Evolutionary conservation across 2,888 invertebrate species (phyloP).

Genomic region (Hydropsyche betteni): DNA sequence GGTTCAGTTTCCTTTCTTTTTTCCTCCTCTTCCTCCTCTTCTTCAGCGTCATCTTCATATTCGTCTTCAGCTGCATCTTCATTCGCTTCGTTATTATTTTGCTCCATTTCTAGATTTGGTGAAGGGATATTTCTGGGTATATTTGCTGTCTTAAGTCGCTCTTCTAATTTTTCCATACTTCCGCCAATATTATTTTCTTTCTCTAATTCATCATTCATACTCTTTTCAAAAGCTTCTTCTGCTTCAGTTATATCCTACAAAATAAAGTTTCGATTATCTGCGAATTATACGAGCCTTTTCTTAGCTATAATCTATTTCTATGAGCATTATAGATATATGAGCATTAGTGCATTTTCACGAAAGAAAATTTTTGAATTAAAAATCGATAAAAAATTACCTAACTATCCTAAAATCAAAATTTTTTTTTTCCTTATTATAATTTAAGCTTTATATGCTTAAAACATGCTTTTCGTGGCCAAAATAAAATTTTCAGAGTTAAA

Average conservation of each 20-base stretch:
- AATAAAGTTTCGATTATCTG: constrained; percentile 24
- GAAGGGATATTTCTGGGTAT: constrained; percentile 8
- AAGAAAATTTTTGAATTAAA: no score
- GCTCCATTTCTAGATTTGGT: constrained; percentile 39
- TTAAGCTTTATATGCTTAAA: no score
- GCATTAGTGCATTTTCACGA: no score
- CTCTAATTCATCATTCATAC: constrained; percentile 41
- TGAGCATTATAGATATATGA: no score
- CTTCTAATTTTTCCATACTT: constrained; percentile 39
- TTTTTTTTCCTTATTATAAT: no score
- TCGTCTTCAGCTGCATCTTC: constrained; percentile 49
- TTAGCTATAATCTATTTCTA: neutral
- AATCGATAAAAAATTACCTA: no score
- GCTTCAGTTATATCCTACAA: constrained; percentile 35
- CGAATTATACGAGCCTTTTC: neutral
- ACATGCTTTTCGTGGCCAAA: no score
- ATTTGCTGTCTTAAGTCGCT: constrained; percentile 22
- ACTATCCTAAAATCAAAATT: no score
- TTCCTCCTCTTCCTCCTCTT: constrained; percentile 48
- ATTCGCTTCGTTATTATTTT: constrained; percentile 6
- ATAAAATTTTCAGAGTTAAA: neutral
- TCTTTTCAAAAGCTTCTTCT: constrained; percentile 26
- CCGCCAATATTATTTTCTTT: constrained; percentile 44
- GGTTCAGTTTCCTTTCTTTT: constrained; percentile 46
- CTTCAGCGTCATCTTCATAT: constrained; percentile 50